Evolutionary conservation across 2,888 invertebrate genomes (phyloP), one percentile per base, ranked within the genome.

Genomic region (Himalopsyche japonica): DNA sequence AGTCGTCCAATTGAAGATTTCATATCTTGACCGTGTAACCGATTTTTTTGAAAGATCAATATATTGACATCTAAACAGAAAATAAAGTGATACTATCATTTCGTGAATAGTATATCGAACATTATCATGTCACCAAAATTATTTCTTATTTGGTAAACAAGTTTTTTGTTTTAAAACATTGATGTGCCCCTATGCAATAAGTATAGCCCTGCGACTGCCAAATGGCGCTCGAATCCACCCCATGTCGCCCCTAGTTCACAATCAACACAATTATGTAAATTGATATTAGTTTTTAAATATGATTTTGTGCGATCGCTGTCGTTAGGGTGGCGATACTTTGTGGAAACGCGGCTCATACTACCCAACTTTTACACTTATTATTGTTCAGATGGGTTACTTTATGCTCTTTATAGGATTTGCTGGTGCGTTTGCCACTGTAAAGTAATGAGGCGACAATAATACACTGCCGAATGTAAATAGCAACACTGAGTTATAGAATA

Each of bases 201-300:
- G 18, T 47, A 32, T 80, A 86, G 15, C 84, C 84, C 84, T 77
- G 77, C 82, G 88, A 64, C 88, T 86, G 88, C 88, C 88, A 88
- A 88, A 88, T 88, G 88, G 88, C 87, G 86, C 87, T 76, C 77
- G 80, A 80, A n/a, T 70, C 80, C 85, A 77, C 80, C 83, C 82
- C 37, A 76, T 77, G 30, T 27, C 27, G 64, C 77, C 30, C 80
- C 82, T 76, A 24, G 81, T 81, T 76, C 82, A 83, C 84, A 84
- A 87, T 86, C 86, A 85, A 86, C 87, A 86, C 88, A 88, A 88
- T 88, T 88, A 88, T 88, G 88, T 88, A 88, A 88, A 88, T 88
- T 88, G 88, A 87, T 88, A 88, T 88, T 88, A 88, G 88, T 88
- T 88, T 88, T 88, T 87, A 88, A 88, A 87, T 87, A 86, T 87